Base-by-base conservation (phyloP, 2,888 invertebrate genomes). In the Acronicta aceris region DNA sequence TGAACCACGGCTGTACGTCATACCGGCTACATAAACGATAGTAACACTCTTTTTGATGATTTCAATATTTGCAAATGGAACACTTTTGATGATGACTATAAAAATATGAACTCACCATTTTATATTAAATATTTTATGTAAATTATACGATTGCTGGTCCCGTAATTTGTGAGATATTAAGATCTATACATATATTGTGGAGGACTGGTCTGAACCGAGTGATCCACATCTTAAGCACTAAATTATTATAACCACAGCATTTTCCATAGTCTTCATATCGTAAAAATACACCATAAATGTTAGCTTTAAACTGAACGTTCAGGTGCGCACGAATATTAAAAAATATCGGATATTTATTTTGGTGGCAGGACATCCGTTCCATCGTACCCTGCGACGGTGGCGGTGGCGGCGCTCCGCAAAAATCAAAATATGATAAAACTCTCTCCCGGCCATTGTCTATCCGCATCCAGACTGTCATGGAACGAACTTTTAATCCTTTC, bases 271-370 rank as follows among this genome's bases (percentile, higher is more conserved):
- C 27, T 27, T 27, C 27, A 27, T 27, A 27, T 27, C 6, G 27
- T 27, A 36, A 36, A 33, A 36, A 13, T 13, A 36, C 13, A 13
- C 12, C 21, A 33, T 3, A 2, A 12, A 30, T 30, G 0, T 10
- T 1, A 30, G 12, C 13, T 36, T 36, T 36, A 13, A 36, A 36
- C 0, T 13, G 5, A 7, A 36, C 13, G 30, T 38, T 17, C 43
- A 21, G 12, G 30, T 12, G 27, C 5, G 13, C 54, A 17, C 25
- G n/a, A 13, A 33, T 15, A 7, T 36, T 0, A 21, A 43, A 43
- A 38, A 38, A 62, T 36, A 65, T 13, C n/a, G 12, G 0, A 15
- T 17, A 41, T 38, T 48, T 43, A 55, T 61, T 38, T 43, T 48
- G 27, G n/a, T 21, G 27, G 7, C 17, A 41, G 17, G 21, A 46